Evolutionary conservation across 2,888 invertebrate genomes (phyloP).

Genomic region (Embidobia sp.): DNA sequence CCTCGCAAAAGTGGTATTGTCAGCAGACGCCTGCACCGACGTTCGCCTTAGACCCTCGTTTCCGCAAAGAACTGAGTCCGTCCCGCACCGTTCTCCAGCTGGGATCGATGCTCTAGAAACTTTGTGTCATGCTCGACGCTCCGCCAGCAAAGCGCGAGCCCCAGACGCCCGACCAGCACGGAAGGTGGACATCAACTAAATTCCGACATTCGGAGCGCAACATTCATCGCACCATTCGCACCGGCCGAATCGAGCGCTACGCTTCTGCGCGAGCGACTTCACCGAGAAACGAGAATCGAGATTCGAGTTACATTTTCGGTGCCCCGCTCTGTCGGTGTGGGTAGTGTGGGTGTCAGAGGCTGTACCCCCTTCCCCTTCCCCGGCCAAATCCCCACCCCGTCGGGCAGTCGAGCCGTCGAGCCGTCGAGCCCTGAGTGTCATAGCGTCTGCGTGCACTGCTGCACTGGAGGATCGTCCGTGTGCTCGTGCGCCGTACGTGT

Average conservation of each 20-base stretch:
- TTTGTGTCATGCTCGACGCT: conserved; percentile 26
- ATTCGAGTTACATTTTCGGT: conserved; percentile 50
- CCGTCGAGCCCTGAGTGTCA: conserved; percentile 37
- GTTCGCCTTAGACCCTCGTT: no score
- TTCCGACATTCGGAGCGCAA: conserved; percentile 68
- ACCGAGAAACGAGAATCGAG: conserved; percentile 32
- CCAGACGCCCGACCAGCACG: conserved; percentile 51
- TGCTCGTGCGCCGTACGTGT: conserved; percentile 15
- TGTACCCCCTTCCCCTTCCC: background rate
- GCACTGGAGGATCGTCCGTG: background rate
- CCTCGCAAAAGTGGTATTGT: no score
- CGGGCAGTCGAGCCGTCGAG: no score
- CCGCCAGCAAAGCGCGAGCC: conserved; percentile 8
- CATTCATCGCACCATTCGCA: conserved; percentile 60
- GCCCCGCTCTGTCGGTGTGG: conserved; percentile 9
- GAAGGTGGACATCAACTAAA: conserved; percentile 74
- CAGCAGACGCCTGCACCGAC: no score
- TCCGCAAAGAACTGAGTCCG: no score
- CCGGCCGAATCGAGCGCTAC: conserved; percentile 64
- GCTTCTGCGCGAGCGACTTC: conserved; percentile 68
- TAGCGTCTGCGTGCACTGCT: conserved; percentile 51
- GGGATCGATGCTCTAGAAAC: conserved; percentile 35
- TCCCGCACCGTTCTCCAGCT: no score
- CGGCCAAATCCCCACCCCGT: background rate
- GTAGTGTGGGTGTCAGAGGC: conserved; percentile 16